Evolutionary conservation across 2,113 vertebrate genomes (phyloP).

Genomic region (Sinocyclocheilus anophthalmus): DNA sequence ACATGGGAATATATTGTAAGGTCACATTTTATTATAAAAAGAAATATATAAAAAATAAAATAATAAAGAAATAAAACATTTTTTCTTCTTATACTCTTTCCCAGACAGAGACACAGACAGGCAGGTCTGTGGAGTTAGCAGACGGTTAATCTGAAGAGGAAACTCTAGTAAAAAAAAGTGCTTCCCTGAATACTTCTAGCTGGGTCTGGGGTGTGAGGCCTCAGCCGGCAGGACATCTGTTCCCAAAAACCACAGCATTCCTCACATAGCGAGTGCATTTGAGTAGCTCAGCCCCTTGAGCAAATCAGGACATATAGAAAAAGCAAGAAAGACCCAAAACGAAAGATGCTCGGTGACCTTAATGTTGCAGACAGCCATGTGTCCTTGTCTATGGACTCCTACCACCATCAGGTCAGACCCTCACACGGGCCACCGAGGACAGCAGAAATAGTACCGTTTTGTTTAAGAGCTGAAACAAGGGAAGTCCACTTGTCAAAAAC

Average conservation of each 20-base stretch:
- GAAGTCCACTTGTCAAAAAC: constrained; percentile 77
- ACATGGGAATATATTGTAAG: no score
- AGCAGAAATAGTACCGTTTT: constrained; percentile 50
- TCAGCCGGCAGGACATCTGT: constrained; percentile 61
- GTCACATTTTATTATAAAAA: no score
- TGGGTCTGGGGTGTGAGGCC: constrained; percentile 43
- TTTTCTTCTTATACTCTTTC: constrained; percentile 33
- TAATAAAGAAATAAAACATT: background rate
- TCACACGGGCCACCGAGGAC: background rate
- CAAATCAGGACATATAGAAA: constrained; percentile 13
- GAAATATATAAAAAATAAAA: no score
- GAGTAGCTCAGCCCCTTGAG: constrained; percentile 37
- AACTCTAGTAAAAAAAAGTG: constrained; percentile 63
- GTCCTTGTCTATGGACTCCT: background rate
- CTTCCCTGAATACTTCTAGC: constrained; percentile 19
- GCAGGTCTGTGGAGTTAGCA: constrained; percentile 62
- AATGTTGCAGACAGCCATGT: background rate
- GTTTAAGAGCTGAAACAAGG: constrained; percentile 66
- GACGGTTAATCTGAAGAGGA: constrained; percentile 73
- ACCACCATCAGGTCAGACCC: background rate
- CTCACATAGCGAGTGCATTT: constrained; percentile 64
- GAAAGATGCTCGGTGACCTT: constrained; percentile 54
- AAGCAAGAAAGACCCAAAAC: constrained; percentile 34
- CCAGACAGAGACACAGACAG: constrained; percentile 58
- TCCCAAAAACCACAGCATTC: constrained; percentile 67